Evolutionary conservation across 2,113 vertebrate genomes (phyloP).

Genomic region (Trachemys scripta): DNA sequence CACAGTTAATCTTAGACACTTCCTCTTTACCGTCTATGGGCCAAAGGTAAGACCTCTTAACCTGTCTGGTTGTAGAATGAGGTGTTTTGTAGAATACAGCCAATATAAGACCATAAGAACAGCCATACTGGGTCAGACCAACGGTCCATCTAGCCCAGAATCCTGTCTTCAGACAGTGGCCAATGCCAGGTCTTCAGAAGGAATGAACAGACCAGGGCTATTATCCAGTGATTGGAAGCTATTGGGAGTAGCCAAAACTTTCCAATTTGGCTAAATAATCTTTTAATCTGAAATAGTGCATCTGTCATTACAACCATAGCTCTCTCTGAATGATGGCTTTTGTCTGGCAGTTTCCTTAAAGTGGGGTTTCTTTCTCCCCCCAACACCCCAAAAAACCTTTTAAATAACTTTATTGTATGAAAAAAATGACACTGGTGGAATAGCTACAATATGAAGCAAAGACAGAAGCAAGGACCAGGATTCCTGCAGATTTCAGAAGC

Average conservation of each 20-base stretch:
- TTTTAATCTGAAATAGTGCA: not conserved
- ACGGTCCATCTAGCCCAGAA: not conserved
- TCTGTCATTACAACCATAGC: not conserved
- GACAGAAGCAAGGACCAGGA: not conserved
- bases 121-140: not conserved
- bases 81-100: not conserved
- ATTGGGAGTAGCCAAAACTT: not conserved
- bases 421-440: not conserved
- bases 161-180: not conserved
- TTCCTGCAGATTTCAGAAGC: not conserved
- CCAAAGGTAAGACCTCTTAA: not conserved
- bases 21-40: not conserved
- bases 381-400: not conserved
- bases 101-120: not conserved
- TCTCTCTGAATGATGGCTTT: not conserved
- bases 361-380: not conserved
- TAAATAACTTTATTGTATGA: not conserved
- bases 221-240: not conserved
- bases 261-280: not conserved
- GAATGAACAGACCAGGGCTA: not conserved
- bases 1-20: constrained; percentile 40
- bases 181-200: not conserved
- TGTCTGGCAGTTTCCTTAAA: not conserved
- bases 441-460: not conserved
- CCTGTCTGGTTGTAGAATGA: not conserved